Evolutionary conservation across 92 coral and sea anemone species (phyloP).

Genomic region (Umimayanthus kanabou): DNA sequence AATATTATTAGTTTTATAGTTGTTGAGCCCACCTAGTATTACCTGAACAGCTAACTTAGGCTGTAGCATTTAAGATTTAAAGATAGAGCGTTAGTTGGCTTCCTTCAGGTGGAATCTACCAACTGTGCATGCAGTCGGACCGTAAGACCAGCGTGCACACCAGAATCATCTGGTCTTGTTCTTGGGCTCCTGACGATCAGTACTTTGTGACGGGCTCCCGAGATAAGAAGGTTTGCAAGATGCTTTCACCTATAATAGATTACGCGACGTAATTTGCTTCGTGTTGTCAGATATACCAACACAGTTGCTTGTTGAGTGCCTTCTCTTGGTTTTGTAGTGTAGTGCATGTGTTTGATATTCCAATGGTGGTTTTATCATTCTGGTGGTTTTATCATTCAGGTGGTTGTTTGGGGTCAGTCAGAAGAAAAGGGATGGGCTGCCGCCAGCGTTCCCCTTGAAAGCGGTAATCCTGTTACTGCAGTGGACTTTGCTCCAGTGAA

Average conservation of each 20-base stretch:
- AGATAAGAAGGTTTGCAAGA: slow-evolving; percentile 81
- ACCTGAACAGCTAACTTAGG: too few species aligned
- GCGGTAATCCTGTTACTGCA: slow-evolving; percentile 92
- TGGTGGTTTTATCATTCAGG: slow-evolving; percentile 71
- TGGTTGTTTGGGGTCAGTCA: slow-evolving; percentile 77
- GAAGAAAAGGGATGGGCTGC: slow-evolving; percentile 66
- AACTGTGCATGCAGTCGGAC: slow-evolving; percentile 67
- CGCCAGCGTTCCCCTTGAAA: slow-evolving; percentile 75
- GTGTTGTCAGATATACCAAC: neutral
- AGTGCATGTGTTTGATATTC: neutral
- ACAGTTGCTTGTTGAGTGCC: neutral
- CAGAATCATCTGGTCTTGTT: slow-evolving; percentile 95
- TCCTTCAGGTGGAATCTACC: slow-evolving; percentile 64
- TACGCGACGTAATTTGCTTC: neutral
- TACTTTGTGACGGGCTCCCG: slow-evolving; percentile 91
- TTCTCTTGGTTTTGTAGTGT: neutral
- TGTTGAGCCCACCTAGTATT: too few species aligned
- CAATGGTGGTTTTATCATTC: neutral
- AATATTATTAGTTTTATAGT: too few species aligned
- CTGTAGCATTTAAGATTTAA: too few species aligned
- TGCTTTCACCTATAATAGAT: too few species aligned
- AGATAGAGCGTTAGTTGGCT: neutral
- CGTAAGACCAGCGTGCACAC: slow-evolving; percentile 73
- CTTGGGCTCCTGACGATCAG: slow-evolving; percentile 85
- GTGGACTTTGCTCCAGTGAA: slow-evolving; percentile 77